Conservation (phyloP, 2,797 vertebrate species). For the Eidolon dupreanum region DNA sequence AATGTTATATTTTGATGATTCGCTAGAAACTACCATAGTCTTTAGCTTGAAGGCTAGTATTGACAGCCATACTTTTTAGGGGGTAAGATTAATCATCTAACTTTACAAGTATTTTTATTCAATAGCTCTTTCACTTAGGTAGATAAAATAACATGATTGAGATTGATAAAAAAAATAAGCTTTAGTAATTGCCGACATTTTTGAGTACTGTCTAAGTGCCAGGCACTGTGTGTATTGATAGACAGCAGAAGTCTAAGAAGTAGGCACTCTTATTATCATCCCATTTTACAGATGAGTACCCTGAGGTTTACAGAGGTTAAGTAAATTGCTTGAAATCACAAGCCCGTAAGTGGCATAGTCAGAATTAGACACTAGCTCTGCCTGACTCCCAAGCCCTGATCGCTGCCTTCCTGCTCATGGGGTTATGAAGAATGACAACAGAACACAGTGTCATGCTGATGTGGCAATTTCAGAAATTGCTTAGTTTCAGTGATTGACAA, state of each 20-base stretch:
- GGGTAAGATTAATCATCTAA: neutral
- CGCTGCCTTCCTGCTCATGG: neutral
- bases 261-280: neutral
- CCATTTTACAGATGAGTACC: conserved; percentile 47
- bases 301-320: neutral
- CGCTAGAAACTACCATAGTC: neutral
- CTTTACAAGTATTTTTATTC: neutral
- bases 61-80: neutral
- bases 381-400: neutral
- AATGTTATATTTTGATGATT: neutral
- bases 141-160: neutral
- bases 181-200: neutral
- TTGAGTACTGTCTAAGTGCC: neutral
- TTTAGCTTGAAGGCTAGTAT: neutral
- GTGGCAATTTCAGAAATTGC: conserved; percentile 53
- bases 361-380: conserved; percentile 1
- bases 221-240: neutral
- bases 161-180: conserved; percentile 11
- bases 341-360: neutral
- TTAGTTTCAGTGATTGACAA: conserved; percentile 67
- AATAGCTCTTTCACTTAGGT: neutral
- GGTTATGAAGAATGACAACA: conserved; percentile 41
- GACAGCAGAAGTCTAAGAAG: neutral
- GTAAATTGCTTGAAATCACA: conserved; percentile 17
- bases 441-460: conserved; percentile 35